Evolutionary conservation across 2,113 vertebrate species (phyloP), one percentile per base, ranked within the genome.

Genomic region (Saguinus imperator): DNA sequence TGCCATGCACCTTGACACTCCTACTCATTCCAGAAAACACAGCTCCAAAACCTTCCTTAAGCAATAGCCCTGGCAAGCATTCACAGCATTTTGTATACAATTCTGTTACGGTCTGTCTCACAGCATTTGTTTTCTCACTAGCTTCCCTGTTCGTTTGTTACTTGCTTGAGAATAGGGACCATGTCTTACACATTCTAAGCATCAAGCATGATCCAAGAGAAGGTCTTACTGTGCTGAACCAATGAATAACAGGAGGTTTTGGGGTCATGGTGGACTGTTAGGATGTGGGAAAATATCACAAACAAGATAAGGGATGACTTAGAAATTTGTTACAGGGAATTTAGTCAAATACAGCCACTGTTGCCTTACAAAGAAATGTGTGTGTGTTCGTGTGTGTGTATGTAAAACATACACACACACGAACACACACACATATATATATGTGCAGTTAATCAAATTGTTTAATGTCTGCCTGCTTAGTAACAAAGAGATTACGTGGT

Each of bases 21-120:
- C 17, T 55, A 37, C 9, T 89, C 83, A 37, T 91, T 86, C 80
- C 93, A 64, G 89, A 93, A 95, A 95, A 91, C 25, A 35, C 1
- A 37, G 2, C 18, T 80, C 16, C 20, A 40, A 82, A 57, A 86
- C 45, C 32, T 77, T 52, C n/a, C 48, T 72, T 75, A 84, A 95
- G 73, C 27, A 72, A 45, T 18, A 40, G 10, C 18, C 55, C 40
- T 85, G 68, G 23, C 17, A 68, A 92, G 29, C 17, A 68, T 58
- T 76, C 35, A 35, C 3, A 73, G 77, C 14, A 14, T 64, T 94
- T 89, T 88, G 29, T 23, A 52, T 32, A 72, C 20, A 68, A 6
- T 84, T 40, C 52, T 92, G 25, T 64, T 83, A 37, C 13, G 52
- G 35, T 27, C 12, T 3, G 8, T 52, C 23, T 80, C 64, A 81